phyloP scores from a whole-genome alignment of 1,140 invertebrate species.

The Cryptotermes secundus region DNA sequence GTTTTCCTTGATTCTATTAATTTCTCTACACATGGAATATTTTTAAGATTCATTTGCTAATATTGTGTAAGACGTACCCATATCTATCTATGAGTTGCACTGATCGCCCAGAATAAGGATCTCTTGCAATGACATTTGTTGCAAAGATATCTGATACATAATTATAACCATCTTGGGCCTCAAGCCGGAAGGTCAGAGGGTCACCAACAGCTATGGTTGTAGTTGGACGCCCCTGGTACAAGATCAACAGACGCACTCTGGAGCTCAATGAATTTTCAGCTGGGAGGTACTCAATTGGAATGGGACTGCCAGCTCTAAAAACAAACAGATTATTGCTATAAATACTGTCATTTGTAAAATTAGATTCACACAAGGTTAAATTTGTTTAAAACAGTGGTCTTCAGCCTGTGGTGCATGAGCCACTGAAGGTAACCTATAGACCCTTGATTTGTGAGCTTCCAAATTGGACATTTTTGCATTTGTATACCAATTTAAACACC shows the following conservation, averaged over 20 bases:
- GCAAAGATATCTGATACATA: slow-evolving; percentile 88
- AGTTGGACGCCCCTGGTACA: slow-evolving; percentile 86
- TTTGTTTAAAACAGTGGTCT: too few relatives aligned
- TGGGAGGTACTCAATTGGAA: slow-evolving; percentile 86
- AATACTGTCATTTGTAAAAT: too few relatives aligned
- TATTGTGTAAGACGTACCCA: slow-evolving; percentile 59
- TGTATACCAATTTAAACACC: too few relatives aligned
- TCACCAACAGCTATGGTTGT: slow-evolving; percentile 94
- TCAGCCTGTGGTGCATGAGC: too few relatives aligned
- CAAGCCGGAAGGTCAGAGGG: slow-evolving; percentile 83
- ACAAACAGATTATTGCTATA: too few relatives aligned
- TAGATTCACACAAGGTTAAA: too few relatives aligned
- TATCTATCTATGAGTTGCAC: slow-evolving; percentile 87
- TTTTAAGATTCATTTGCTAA: too few relatives aligned
- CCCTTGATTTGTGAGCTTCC: too few relatives aligned
- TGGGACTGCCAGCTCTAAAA: slow-evolving; percentile 80
- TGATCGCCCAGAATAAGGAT: slow-evolving; percentile 86
- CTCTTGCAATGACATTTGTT: slow-evolving; percentile 88
- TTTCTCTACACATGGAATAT: too few relatives aligned
- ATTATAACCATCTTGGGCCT: slow-evolving; percentile 87
- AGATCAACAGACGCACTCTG: slow-evolving; percentile 77
- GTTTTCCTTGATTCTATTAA: too few relatives aligned
- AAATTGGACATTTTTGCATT: too few relatives aligned
- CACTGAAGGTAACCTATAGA: too few relatives aligned
- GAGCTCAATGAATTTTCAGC: slow-evolving; percentile 88